Base-by-base conservation (phyloP, 2,113 vertebrate genomes). In the Misgurnus mizolepis region DNA sequence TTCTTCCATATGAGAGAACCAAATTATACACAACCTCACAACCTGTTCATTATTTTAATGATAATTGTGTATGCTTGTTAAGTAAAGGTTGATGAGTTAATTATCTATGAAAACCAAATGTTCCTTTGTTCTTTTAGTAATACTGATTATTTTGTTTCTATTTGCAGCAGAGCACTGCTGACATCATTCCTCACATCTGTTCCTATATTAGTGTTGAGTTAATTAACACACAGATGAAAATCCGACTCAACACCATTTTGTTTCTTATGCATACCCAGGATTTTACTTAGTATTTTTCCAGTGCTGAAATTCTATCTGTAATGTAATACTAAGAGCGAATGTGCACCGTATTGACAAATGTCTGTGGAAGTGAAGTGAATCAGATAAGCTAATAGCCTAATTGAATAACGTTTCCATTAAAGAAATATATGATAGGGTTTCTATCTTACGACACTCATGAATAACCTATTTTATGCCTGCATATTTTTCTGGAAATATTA, bases 11-110 rank as follows among this genome's bases (percentile, higher is more conserved):
- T 66, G 65, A 47, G 56, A 56, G 58, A 66, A 27, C 67, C 39
- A 58, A 12, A 66, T 41, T 6, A 55, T 64, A 50, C 4, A 41
- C 43, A 60, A 62, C 6, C 6, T 17, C 6, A 10, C 40, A 18
- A 27, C 39, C 39, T 60, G 43, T 71, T 71, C 58, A 71, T 80
- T 74, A 74, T 64, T 39, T 58, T 47, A 67, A 74, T 80, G 40
- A 49, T 9, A 60, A 47, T 58, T 45, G 5, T 45, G 67, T 18
- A 14, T 6, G 2, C 45, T 15, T 18, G 1, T 17, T 67, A 5
- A 45, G 8, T 40, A 17, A 7, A 50, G 12, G 27, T 41, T 15
- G 1, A 5, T 39, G 0, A 8, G 41, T 7, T 6, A 6, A 27
- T 9, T 27, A 56, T 50, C 40, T 27, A 77, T 22, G 41, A 62